Evolutionary conservation across 2,888 invertebrate genomes (phyloP).

Genomic region (Bursaphelenchus okinawaensis): DNA sequence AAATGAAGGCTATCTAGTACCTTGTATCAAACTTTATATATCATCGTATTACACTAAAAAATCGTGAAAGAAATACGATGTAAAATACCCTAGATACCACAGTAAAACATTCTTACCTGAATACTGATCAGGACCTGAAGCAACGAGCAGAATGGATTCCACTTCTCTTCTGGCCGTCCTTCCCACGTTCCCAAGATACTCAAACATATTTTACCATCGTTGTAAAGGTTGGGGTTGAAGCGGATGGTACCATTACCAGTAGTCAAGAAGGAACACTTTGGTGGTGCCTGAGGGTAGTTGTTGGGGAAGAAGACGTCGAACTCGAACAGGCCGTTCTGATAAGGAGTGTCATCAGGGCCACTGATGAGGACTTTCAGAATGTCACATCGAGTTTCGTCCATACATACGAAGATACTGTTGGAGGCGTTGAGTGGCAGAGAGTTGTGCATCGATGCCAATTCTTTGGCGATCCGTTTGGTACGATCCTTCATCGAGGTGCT

Average conservation of each 20-base stretch:
- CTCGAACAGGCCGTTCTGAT: constrained; percentile 64
- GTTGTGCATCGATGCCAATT: constrained; percentile 51
- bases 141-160: constrained; percentile 56
- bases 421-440: constrained; percentile 40
- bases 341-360: constrained; percentile 65
- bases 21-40: constrained; percentile 1
- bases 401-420: constrained; percentile 56
- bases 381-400: constrained; percentile 55
- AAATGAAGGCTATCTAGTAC: too few species aligned
- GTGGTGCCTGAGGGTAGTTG: constrained; percentile 64
- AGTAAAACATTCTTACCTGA: constrained; percentile 36
- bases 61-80: too few species aligned
- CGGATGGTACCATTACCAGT: constrained; percentile 64
- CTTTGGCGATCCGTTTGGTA: constrained; percentile 49
- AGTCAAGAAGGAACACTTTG: constrained; percentile 65
- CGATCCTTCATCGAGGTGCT: constrained; percentile 48
- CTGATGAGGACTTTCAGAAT: constrained; percentile 54
- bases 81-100: not conserved
- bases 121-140: constrained; percentile 57
- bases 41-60: not conserved
- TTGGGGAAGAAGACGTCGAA: constrained; percentile 58
- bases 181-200: constrained; percentile 58
- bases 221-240: constrained; percentile 67
- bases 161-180: constrained; percentile 57
- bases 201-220: constrained; percentile 36